These are phyloP conservation scores for Lemur catta DNA, from an alignment of 2,797 vertebrate species.

Conservation along the genomic window DNA sequence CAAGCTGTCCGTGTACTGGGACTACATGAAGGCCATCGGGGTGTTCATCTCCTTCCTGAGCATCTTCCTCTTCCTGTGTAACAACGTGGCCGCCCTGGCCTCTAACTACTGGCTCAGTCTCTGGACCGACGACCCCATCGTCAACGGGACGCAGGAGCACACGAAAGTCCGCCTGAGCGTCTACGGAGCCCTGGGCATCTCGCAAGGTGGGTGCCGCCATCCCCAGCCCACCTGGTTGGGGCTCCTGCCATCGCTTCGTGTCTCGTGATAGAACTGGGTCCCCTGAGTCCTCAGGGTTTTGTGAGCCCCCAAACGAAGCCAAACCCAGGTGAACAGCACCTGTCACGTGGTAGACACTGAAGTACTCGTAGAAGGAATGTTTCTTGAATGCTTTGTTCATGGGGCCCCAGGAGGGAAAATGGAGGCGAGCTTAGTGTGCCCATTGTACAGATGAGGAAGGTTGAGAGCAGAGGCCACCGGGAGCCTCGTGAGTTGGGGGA, in stretches of 20 bases:
- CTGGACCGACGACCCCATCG: slow-evolving; percentile 94
- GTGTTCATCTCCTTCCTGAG: slow-evolving; percentile 89
- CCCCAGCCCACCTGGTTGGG: fast-evolving
- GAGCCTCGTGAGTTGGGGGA: too few relatives aligned
- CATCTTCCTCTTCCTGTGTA: slow-evolving; percentile 90
- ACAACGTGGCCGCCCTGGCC: slow-evolving; percentile 89
- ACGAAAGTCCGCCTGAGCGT: slow-evolving; percentile 90
- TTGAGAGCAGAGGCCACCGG: not conserved
- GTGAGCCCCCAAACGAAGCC: not conserved
- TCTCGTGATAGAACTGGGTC: not conserved
- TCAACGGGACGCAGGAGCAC: slow-evolving; percentile 93
- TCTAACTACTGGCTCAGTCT: slow-evolving; percentile 98
- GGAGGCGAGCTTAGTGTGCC: not conserved
- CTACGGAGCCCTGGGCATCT: slow-evolving; percentile 91
- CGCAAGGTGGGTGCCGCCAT: slow-evolving; percentile 87
- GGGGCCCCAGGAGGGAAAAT: not conserved
- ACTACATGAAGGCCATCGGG: slow-evolving; percentile 95
- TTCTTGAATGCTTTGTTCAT: not conserved
- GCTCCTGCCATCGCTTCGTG: not conserved
- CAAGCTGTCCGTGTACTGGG: slow-evolving; percentile 92
- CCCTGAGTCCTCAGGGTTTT: not conserved
- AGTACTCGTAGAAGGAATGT: not conserved
- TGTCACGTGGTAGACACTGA: not conserved
- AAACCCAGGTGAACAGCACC: not conserved
- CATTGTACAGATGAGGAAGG: not conserved